These are phyloP conservation scores for Dendropsophus ebraccatus DNA, from an alignment of 2,113 vertebrate species.

Conservation along the genomic window DNA sequence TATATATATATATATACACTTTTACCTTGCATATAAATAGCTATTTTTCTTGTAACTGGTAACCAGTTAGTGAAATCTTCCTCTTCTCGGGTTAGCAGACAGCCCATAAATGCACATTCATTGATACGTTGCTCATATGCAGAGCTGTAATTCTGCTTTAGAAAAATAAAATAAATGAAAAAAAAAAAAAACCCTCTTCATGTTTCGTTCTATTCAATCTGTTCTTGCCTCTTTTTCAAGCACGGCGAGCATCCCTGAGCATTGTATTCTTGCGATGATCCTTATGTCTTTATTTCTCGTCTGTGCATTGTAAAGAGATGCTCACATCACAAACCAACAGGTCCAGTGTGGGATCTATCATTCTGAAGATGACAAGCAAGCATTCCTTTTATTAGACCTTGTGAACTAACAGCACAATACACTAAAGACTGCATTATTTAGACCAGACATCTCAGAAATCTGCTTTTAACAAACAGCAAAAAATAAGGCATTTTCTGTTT, in stretches of 20 bases:
- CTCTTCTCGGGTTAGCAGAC: neutral
- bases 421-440: conserved; percentile 47
- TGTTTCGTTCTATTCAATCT: conserved; percentile 31
- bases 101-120: conserved; percentile 29
- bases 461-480: conserved; percentile 48
- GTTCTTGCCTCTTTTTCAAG: conserved; percentile 38
- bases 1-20: too few relatives aligned
- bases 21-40: neutral
- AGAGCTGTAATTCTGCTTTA: conserved; percentile 42
- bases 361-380: conserved; percentile 49
- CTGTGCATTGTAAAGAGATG: conserved; percentile 48
- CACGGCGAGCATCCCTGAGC: conserved; percentile 15
- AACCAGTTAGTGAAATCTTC: neutral
- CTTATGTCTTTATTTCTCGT: conserved; percentile 46
- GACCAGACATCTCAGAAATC: conserved; percentile 42
- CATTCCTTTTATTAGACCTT: conserved; percentile 47
- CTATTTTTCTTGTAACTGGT: neutral
- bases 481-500: conserved; percentile 38
- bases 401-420: conserved; percentile 43
- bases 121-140: neutral
- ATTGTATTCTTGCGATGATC: conserved; percentile 42
- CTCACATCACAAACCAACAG: conserved; percentile 49
- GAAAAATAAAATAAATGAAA: conserved; percentile 22
- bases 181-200: neutral
- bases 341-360: conserved; percentile 51